These are phyloP conservation scores for Habroteleia sp. DNA, from an alignment of 2,888 invertebrate species.

Conservation along the genomic window DNA sequence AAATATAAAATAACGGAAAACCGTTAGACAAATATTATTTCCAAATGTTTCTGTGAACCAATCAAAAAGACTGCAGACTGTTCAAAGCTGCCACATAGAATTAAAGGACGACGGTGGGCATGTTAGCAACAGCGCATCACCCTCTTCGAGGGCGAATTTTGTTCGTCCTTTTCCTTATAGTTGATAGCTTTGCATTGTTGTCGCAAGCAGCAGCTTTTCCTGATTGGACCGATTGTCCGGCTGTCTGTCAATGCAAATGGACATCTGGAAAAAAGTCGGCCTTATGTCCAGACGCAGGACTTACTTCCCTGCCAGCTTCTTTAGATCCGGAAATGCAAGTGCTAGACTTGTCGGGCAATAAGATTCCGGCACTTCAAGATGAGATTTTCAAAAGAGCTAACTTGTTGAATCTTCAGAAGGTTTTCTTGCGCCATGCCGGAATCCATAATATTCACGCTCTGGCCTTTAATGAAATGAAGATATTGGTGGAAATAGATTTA, in stretches of 20 bases:
- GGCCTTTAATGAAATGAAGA: slow-evolving; percentile 92
- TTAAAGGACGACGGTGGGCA: slow-evolving; percentile 55
- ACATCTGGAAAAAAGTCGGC: slow-evolving; percentile 95
- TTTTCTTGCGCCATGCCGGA: slow-evolving; percentile 89
- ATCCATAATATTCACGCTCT: slow-evolving; percentile 89
- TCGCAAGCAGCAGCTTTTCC: slow-evolving; percentile 83
- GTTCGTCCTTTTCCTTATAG: slow-evolving; percentile 74
- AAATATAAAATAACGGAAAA: too few relatives aligned
- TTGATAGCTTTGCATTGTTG: slow-evolving; percentile 72
- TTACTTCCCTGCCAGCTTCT: slow-evolving; percentile 88
- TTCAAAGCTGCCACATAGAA: slow-evolving; percentile 42
- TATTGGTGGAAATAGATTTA: slow-evolving; percentile 92
- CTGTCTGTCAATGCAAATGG: slow-evolving; percentile 95
- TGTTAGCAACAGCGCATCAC: slow-evolving; percentile 69
- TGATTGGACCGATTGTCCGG: slow-evolving; percentile 94
- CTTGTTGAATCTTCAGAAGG: slow-evolving; percentile 91
- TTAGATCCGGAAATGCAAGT: slow-evolving; percentile 91
- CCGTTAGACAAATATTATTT: not conserved
- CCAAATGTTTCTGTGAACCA: slow-evolving; percentile 19
- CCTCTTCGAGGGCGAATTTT: slow-evolving; percentile 76
- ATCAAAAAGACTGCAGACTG: slow-evolving; percentile 21
- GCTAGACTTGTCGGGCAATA: slow-evolving; percentile 91
- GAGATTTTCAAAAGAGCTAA: slow-evolving; percentile 91
- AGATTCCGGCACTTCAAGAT: slow-evolving; percentile 87
- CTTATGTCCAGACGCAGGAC: slow-evolving; percentile 90